A percentile compares a stretch with the other conserved stretches of the same genome.
phyloP scores from a whole-genome alignment of 1,140 invertebrate genomes.

The Calliphora vicina region DNA sequence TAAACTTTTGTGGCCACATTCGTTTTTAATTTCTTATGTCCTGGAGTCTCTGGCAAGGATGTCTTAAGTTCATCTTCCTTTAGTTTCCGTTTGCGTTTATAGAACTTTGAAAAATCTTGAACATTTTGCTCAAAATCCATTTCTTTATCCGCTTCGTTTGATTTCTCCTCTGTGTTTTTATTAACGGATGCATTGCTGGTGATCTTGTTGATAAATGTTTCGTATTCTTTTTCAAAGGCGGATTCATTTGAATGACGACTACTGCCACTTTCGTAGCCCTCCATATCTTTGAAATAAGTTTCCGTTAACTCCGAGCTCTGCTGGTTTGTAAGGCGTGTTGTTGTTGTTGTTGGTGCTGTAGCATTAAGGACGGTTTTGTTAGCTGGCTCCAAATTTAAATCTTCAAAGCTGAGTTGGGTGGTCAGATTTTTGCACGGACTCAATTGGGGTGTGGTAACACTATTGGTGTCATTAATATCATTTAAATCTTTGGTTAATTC shows the following conservation, averaged over 20 bases:
- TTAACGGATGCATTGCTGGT: slow-evolving; percentile 24
- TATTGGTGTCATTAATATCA: neutral
- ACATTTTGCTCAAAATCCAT: slow-evolving; percentile 28
- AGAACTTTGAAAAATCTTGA: slow-evolving; percentile 48
- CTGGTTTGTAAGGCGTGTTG: no score
- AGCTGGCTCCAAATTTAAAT: neutral
- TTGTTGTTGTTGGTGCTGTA: no score
- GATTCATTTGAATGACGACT: slow-evolving; percentile 56
- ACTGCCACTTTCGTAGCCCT: slow-evolving; percentile 37
- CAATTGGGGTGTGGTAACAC: neutral
- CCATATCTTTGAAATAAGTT: neutral
- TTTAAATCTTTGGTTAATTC: neutral
- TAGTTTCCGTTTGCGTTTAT: slow-evolving; percentile 51
- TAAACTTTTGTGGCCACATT: neutral
- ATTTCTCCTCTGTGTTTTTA: neutral
- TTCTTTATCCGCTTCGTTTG: neutral
- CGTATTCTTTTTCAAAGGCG: slow-evolving; percentile 57
- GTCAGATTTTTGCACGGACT: neutral
- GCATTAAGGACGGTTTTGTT: neutral
- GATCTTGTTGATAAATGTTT: slow-evolving; percentile 56
- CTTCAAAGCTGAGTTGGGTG: neutral
- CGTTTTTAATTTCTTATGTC: neutral
- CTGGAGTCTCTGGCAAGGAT: neutral
- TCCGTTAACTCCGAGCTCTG: neutral
- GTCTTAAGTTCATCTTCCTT: slow-evolving; percentile 40